A percentile compares a stretch with the other conserved stretches of the same genome.
Evolutionary conservation across 2,113 vertebrate species (phyloP).

Genomic region (Eptatretus burgeri): DNA sequence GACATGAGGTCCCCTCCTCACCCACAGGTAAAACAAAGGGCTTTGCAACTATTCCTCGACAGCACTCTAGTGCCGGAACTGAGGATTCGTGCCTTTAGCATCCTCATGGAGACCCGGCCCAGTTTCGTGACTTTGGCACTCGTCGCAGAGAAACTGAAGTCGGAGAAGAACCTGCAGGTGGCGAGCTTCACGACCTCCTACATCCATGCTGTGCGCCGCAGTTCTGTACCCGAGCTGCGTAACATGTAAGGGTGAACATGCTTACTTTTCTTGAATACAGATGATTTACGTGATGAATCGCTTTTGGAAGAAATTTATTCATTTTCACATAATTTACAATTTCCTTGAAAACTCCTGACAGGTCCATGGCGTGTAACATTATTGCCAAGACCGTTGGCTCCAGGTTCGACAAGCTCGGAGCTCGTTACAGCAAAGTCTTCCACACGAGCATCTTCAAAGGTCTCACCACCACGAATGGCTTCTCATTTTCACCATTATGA

Average conservation of each 20-base stretch:
- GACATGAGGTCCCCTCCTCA: too few species aligned
- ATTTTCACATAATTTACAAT: too few species aligned
- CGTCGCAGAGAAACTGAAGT: conserved; percentile 22
- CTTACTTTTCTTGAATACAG: too few species aligned
- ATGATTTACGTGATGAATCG: too few species aligned
- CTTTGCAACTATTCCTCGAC: conserved; percentile 28
- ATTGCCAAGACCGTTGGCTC: conserved; percentile 28
- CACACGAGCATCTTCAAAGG: conserved; percentile 17
- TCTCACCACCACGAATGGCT: too few species aligned
- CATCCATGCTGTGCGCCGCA: conserved; percentile 31
- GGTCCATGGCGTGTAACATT: conserved; percentile 30
- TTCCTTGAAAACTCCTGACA: conserved; percentile 11
- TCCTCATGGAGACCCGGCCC: conserved; percentile 35
- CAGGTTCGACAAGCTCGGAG: conserved; percentile 20
- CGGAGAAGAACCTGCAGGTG: conserved; percentile 29
- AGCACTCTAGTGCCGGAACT: conserved; percentile 20
- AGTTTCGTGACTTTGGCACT: conserved; percentile 19
- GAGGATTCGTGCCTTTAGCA: conserved; percentile 29
- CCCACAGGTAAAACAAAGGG: conserved; percentile 27
- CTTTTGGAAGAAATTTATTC: too few species aligned
- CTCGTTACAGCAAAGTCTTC: conserved; percentile 27
- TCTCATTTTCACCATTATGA: too few species aligned
- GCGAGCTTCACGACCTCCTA: conserved; percentile 35
- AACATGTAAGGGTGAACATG: conserved; percentile 22
- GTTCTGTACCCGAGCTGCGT: conserved; percentile 14